Evolutionary conservation across 2,797 vertebrate genomes (phyloP), one percentile per base, ranked within the genome.

Genomic region (Lithobates sylvaticus): DNA sequence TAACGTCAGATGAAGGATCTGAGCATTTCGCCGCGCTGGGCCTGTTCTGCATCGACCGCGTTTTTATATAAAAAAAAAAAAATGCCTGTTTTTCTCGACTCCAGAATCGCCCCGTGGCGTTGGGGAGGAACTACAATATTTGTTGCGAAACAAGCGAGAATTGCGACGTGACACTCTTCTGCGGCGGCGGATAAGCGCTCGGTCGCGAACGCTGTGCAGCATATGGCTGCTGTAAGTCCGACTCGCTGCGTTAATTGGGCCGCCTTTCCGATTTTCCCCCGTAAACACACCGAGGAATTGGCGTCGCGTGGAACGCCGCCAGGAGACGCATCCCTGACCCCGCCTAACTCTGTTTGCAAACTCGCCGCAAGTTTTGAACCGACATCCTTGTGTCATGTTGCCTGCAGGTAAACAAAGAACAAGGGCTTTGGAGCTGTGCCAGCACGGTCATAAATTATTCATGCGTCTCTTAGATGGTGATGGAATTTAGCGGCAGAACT

Each of bases 361-460:
- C 50, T 18, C 26, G 32, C 27, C 0, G 13, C n/a, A 18, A 32
- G 65, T 69, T 71, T 72, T 26, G 76, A 50, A 65, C 68, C 34
- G 9, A 50, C 6, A 42, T 65, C 39, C 16, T 5, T 7, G 23
- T 27, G 18, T 54, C 50, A 61, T 42, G 23, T 76, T 6, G 18
- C 23, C 32, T 74, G 70, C 42, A 34, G 36, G 71, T 26, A 83
- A 74, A 73, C 64, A 26, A 23, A 16, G 23, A 26, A 23, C 16
- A 23, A 76, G 39, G 12, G 13, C 5, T n/a, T 42, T 1, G 42
- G 27, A 68, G 7, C 23, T 34, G 36, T n/a, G 61, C 8, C 74
- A 12, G 32, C 44, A 29, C 15, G 36, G 2, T 36, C 5, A 84
- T 84, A 44, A 72, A 78, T 84, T 61, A 72, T 78, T 84, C 76